These are phyloP conservation scores for Eciton burchellii DNA, from an alignment of 1,140 invertebrate species.

Conservation along the genomic window DNA sequence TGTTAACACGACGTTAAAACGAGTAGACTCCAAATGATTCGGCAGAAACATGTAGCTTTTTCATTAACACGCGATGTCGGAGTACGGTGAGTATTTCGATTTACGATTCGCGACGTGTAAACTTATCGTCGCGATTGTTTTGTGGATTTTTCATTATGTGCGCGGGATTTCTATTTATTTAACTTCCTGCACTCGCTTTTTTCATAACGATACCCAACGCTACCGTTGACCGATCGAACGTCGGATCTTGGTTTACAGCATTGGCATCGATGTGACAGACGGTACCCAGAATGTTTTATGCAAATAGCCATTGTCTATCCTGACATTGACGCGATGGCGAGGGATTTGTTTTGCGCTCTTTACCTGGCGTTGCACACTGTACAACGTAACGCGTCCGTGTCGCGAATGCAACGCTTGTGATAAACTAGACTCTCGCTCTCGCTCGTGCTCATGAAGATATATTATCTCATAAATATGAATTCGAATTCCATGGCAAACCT, in stretches of 20 bases:
- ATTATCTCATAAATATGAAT: constrained; percentile 61
- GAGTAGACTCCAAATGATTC: too few species aligned
- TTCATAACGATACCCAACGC: constrained; percentile 61
- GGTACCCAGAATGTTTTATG: constrained; percentile 77
- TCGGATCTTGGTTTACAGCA: constrained; percentile 46
- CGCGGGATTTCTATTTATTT: constrained; percentile 28
- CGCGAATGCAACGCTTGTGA: constrained; percentile 51
- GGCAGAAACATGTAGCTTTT: neutral
- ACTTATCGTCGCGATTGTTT: neutral
- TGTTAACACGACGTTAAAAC: too few species aligned
- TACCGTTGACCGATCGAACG: constrained; percentile 70
- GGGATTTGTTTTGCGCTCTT: constrained; percentile 72
- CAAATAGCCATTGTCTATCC: constrained; percentile 77
- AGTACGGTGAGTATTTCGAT: neutral
- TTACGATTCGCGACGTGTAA: neutral
- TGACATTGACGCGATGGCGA: constrained; percentile 75
- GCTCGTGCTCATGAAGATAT: constrained; percentile 46
- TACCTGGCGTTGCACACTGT: constrained; percentile 28
- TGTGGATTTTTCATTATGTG: constrained; percentile 26
- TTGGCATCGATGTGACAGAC: constrained; percentile 65
- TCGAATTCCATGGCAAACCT: constrained; percentile 46
- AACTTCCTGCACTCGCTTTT: constrained; percentile 52
- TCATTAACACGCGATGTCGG: neutral
- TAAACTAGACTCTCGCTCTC: constrained; percentile 45
- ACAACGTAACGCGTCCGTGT: constrained; percentile 44